Conservation (phyloP, 1,140 invertebrate genomes). For the Macrobrachium nipponense region DNA sequence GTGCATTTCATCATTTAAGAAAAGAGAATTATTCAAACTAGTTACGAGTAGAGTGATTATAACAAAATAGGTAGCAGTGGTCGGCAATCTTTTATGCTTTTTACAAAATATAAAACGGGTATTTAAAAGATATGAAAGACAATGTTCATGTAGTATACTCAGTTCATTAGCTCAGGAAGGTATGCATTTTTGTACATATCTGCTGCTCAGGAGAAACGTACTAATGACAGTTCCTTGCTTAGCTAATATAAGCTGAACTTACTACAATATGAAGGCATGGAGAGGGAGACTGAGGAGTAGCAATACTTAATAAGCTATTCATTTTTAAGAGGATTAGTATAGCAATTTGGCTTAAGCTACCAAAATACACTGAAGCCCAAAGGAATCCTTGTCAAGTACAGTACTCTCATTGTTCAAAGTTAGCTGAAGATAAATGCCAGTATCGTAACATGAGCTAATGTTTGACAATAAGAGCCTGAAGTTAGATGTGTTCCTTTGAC, state of each 20-base stretch:
- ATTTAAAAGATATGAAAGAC: too few species aligned
- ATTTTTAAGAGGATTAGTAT: not conserved
- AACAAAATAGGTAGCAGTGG: not conserved
- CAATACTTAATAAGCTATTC: not conserved
- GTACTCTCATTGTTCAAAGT: not conserved
- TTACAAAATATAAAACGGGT: constrained; percentile 5
- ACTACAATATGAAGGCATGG: constrained; percentile 38
- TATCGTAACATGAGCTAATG: not conserved
- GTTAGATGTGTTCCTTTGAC: too few species aligned
- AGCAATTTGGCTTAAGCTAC: too few species aligned
- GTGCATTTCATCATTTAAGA: constrained; percentile 2
- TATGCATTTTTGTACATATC: too few species aligned
- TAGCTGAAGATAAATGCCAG: not conserved
- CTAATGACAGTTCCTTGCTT: too few species aligned
- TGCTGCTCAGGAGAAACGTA: too few species aligned
- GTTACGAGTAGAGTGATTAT: too few species aligned
- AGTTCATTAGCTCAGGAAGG: too few species aligned
- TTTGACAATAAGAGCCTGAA: not conserved
- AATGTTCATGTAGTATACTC: too few species aligned
- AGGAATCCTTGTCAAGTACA: too few species aligned
- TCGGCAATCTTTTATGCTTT: constrained; percentile 30
- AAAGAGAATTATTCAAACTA: too few species aligned
- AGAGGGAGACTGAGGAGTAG: constrained; percentile 35
- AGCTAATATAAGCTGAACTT: constrained; percentile 27
- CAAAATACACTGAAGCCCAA: too few species aligned